Evolutionary conservation across 1,140 invertebrate species (phyloP).

Genomic region (Hydropsyche tenuis): DNA sequence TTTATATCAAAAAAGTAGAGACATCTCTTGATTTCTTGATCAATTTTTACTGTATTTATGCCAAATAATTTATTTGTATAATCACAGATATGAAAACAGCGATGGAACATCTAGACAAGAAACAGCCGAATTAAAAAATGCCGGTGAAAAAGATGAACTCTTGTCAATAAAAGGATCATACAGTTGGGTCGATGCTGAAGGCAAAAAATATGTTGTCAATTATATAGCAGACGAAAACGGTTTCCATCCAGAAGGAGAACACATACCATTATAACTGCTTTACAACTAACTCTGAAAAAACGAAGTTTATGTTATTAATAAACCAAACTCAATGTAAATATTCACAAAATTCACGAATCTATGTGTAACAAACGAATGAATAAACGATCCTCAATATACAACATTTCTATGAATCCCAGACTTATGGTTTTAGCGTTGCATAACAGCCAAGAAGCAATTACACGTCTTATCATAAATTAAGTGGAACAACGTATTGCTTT

Average conservation of each 20-base stretch:
- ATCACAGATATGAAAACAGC: constrained; percentile 68
- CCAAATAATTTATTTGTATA: neutral
- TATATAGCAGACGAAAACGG: constrained; percentile 79
- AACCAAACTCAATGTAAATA: too few species aligned
- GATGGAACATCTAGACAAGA: constrained; percentile 71
- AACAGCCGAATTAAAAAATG: constrained; percentile 66
- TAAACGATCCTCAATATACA: too few species aligned
- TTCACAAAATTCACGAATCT: too few species aligned
- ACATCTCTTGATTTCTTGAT: constrained; percentile 1
- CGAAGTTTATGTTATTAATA: neutral
- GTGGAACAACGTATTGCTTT: neutral
- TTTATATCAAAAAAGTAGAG: neutral
- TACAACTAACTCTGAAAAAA: neutral
- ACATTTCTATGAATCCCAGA: too few species aligned
- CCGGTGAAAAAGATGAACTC: constrained; percentile 64
- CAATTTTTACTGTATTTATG: neutral
- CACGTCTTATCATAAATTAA: constrained; percentile 15
- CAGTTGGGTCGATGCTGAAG: constrained; percentile 71
- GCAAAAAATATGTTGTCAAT: constrained; percentile 66
- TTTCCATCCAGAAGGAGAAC: constrained; percentile 65
- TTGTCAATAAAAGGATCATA: constrained; percentile 69
- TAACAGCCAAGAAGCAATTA: neutral
- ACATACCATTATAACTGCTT: constrained; percentile 12
- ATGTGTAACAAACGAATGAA: neutral
- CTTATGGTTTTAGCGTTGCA: neutral